Conservation (phyloP, 1,140 invertebrate species). For the Manduca sexta region DNA sequence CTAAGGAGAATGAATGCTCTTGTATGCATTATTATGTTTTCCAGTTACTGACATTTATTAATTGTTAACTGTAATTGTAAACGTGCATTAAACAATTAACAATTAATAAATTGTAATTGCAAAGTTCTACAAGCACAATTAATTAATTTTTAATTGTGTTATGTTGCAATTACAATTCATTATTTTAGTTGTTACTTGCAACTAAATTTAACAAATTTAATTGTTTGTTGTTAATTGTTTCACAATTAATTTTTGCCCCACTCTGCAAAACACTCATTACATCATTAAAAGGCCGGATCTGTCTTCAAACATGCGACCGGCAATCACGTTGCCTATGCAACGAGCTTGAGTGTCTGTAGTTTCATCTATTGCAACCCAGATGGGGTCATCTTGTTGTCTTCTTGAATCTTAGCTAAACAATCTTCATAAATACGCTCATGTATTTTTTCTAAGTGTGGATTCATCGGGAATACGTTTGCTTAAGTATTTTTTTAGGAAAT, state of each 20-base stretch:
- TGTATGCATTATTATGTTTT: no score
- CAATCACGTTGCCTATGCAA: neutral
- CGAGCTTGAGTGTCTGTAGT: neutral
- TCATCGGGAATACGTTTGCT: neutral
- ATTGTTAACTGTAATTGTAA: no score
- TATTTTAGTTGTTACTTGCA: no score
- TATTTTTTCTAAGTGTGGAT: neutral
- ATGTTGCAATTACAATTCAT: no score
- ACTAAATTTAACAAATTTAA: slow-evolving; percentile 24
- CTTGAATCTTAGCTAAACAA: neutral
- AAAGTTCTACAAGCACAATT: no score
- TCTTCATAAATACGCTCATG: neutral
- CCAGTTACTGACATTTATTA: no score
- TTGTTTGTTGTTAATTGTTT: slow-evolving; percentile 16
- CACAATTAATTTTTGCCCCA: slow-evolving; percentile 6
- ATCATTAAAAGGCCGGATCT: neutral
- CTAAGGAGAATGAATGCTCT: no score
- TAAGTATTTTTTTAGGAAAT: neutral
- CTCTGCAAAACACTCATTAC: neutral
- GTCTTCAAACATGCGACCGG: neutral
- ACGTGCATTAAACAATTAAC: no score
- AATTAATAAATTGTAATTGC: no score
- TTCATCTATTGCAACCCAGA: neutral
- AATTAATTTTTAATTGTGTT: no score
- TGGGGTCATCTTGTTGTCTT: neutral